Conservation (phyloP, 1,140 invertebrate species). For the Drosophila micromelanica region DNA sequence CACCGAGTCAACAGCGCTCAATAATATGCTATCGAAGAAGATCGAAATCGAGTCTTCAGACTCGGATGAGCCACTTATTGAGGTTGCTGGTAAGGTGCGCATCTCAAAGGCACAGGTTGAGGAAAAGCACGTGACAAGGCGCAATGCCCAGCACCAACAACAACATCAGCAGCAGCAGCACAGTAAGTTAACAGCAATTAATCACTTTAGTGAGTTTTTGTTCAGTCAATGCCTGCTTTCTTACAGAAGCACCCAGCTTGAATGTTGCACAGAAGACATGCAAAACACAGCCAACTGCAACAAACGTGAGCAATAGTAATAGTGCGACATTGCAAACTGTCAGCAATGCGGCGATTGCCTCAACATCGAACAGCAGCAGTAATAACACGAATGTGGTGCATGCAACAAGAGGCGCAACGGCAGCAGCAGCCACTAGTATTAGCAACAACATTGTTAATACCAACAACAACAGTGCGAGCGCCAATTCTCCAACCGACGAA, state of each 20-base stretch:
- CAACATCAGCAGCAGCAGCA: conserved; percentile 51
- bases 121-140: conserved; percentile 73
- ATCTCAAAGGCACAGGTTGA: conserved; percentile 84
- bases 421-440: conserved; percentile 55
- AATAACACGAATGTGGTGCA: conserved; percentile 51
- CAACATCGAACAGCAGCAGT: conserved; percentile 33
- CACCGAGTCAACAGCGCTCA: conserved; percentile 32
- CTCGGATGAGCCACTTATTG: conserved; percentile 91
- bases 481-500: conserved; percentile 74
- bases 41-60: conserved; percentile 88
- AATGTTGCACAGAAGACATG: conserved; percentile 34
- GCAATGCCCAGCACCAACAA: conserved; percentile 67
- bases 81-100: conserved; percentile 88
- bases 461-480: conserved; percentile 55
- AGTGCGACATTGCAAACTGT: conserved; percentile 2
- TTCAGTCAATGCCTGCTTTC: neutral
- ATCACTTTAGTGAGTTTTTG: neutral
- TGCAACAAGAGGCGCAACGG: conserved; percentile 70
- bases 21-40: conserved; percentile 61
- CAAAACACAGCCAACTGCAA: conserved; percentile 44
- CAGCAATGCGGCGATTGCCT: conserved; percentile 26
- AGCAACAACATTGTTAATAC: conserved; percentile 16
- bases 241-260: conserved; percentile 47
- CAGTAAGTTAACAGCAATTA: conserved; percentile 50
- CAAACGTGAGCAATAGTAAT: conserved; percentile 10